Evolutionary conservation across 2,888 invertebrate species (phyloP), one percentile per base, ranked within the genome.

Genomic region (Andrena bicolor): DNA sequence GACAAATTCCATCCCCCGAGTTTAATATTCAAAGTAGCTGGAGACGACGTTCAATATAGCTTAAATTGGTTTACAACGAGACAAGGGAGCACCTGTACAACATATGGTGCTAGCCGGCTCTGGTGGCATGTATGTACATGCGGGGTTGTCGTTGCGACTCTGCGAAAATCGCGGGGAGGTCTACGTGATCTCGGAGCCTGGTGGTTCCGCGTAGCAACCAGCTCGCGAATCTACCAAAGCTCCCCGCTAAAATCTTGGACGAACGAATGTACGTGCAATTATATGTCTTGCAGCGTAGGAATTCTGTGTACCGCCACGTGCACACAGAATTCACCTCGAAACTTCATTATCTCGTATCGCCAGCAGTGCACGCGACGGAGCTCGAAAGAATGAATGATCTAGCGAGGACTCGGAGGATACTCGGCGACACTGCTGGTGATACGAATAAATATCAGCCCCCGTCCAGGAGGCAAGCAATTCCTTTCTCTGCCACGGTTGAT

Each of bases 51-150:
- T 23, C 20, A 20, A 56, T 23, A 26, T 26, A 56, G 56, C 23
- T 10, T 28, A 48, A 32, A 41, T 56, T 28, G 48, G 23, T 70
- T 64, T 63, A 20, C 13, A 69, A 74, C 48, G 53, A 41, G 61
- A 60, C 26, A 48, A 51, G 58, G 32, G 56, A 64, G 73, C 72
- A 74, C 74, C 49, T 87, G 84, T 85, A 86, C 82, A 73, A 82
- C 88, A 89, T 90, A 88, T 90, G 90, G 90, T 91, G 91, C 89
- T 92, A 88, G 89, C 90, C 92, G 92, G 91, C 92, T 93, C 92
- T 91, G 92, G 91, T 92, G 90, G 90, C 90, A 88, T 90, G 91
- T 89, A 83, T 88, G 86, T 90, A 90, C 90, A 90, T 91, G 90
- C 89, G 89, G 92, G 92, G 92, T 89, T 93, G 90, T 90, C 88